These are phyloP conservation scores for Spisula solida DNA, from an alignment of 2,888 invertebrate genomes.

Conservation along the genomic window DNA sequence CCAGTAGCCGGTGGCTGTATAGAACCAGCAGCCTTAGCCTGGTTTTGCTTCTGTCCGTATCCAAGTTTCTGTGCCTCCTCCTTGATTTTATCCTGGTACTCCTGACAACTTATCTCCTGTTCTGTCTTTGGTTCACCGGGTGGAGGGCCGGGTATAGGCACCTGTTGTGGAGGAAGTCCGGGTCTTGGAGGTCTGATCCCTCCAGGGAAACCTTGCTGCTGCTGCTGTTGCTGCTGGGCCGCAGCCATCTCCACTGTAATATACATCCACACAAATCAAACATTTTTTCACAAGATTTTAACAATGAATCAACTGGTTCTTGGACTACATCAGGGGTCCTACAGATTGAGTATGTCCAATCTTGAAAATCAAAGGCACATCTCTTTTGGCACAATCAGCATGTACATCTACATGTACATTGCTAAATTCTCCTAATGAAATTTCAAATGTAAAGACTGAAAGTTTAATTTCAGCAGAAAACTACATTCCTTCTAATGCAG, in stretches of 20 bases:
- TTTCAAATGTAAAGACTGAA: too few species aligned
- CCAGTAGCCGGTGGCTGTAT: background rate
- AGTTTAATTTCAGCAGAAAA: too few species aligned
- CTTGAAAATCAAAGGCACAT: too few species aligned
- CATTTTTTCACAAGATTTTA: too few species aligned
- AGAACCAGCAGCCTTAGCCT: background rate
- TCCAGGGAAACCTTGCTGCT: slow-evolving; percentile 17
- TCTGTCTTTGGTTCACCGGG: slow-evolving; percentile 3
- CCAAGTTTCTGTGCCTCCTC: slow-evolving; percentile 36
- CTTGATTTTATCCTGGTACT: slow-evolving; percentile 56
- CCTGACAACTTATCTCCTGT: slow-evolving; percentile 13
- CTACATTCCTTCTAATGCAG: too few species aligned
- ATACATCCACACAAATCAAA: too few species aligned
- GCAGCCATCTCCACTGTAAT: background rate
- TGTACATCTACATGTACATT: too few species aligned
- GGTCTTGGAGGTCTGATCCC: background rate
- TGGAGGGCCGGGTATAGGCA: background rate
- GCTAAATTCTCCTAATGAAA: too few species aligned
- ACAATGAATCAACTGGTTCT: too few species aligned
- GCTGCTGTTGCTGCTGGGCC: background rate
- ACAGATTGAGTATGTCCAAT: too few species aligned
- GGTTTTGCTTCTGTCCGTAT: slow-evolving; percentile 8
- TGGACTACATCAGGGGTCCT: too few species aligned
- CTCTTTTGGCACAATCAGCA: too few species aligned
- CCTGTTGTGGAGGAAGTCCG: background rate